phyloP scores from a whole-genome alignment of 2,888 invertebrate genomes.

The Sphinx pinastri region DNA sequence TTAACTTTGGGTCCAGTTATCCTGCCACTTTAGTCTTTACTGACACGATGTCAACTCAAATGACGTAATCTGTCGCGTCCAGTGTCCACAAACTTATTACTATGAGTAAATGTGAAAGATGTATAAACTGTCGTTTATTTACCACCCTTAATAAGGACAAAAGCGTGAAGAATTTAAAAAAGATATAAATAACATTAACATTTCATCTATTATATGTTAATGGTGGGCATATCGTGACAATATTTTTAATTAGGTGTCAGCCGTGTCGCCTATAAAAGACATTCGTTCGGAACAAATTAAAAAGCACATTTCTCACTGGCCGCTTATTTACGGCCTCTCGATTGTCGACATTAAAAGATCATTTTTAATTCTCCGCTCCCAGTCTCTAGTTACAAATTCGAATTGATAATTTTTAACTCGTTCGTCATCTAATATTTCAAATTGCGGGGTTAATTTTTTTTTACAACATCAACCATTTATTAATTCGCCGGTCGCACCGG shows the following conservation, averaged over 20 bases:
- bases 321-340: slow-evolving; percentile 25
- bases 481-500: slow-evolving; percentile 70
- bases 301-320: slow-evolving; percentile 23
- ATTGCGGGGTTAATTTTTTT: slow-evolving; percentile 61
- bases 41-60: background rate
- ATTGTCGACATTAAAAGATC: slow-evolving; percentile 28
- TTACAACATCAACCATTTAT: slow-evolving; percentile 59
- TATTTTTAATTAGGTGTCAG: slow-evolving; percentile 29
- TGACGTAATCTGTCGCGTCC: background rate
- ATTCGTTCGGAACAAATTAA: slow-evolving; percentile 27
- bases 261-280: slow-evolving; percentile 18
- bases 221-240: slow-evolving; percentile 21
- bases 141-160: slow-evolving; percentile 19
- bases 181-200: slow-evolving; percentile 24
- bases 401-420: slow-evolving; percentile 40
- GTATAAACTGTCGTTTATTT: slow-evolving; percentile 2
- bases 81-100: too few species aligned
- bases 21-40: background rate
- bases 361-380: slow-evolving; percentile 31
- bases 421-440: slow-evolving; percentile 59
- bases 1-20: too few species aligned
- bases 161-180: slow-evolving; percentile 22
- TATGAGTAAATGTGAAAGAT: background rate
- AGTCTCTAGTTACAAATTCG: slow-evolving; percentile 35
- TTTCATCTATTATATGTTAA: slow-evolving; percentile 23